phyloP scores from a whole-genome alignment of 1,140 invertebrate genomes.

The Leguminivora glycinivorella region DNA sequence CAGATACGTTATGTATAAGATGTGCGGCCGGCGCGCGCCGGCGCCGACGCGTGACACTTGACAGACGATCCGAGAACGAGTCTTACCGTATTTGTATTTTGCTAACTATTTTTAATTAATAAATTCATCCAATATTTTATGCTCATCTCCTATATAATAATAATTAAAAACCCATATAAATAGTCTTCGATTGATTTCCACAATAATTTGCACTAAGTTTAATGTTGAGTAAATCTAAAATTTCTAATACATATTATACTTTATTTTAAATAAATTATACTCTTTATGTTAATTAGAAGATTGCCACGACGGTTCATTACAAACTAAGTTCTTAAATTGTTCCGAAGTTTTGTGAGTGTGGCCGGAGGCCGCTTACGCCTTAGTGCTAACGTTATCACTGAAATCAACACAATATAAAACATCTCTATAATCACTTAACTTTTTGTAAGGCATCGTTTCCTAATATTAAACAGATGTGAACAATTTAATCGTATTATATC shows the following conservation, averaged over 20 bases:
- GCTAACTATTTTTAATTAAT: slow-evolving; percentile 79
- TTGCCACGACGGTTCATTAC: slow-evolving; percentile 75
- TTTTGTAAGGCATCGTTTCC: slow-evolving; percentile 77
- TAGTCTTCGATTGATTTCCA: slow-evolving; percentile 76
- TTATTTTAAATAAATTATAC: slow-evolving; percentile 78
- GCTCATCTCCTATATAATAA: slow-evolving; percentile 74
- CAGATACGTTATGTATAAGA: slow-evolving; percentile 71
- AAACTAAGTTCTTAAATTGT: slow-evolving; percentile 78
- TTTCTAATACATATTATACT: slow-evolving; percentile 77
- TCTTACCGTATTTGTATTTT: slow-evolving; percentile 79
- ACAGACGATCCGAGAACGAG: slow-evolving; percentile 73
- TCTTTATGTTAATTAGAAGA: slow-evolving; percentile 77
- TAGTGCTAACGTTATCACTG: slow-evolving; percentile 76
- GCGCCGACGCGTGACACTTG: slow-evolving; percentile 38
- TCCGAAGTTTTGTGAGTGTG: slow-evolving; percentile 68
- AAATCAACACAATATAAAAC: slow-evolving; percentile 77
- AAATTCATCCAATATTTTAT: slow-evolving; percentile 79
- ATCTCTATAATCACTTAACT: slow-evolving; percentile 77
- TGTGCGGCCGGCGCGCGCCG: slow-evolving; percentile 37
- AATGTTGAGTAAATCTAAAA: slow-evolving; percentile 78
- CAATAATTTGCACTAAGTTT: slow-evolving; percentile 78
- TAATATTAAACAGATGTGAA: slow-evolving; percentile 73
- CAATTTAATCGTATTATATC: slow-evolving; percentile 56
- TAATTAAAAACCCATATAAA: slow-evolving; percentile 79
- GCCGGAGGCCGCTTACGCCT: slow-evolving; percentile 60